These are phyloP conservation scores for Pogoniulus pusillus DNA, from an alignment of 2,797 vertebrate genomes.

Conservation along the genomic window DNA sequence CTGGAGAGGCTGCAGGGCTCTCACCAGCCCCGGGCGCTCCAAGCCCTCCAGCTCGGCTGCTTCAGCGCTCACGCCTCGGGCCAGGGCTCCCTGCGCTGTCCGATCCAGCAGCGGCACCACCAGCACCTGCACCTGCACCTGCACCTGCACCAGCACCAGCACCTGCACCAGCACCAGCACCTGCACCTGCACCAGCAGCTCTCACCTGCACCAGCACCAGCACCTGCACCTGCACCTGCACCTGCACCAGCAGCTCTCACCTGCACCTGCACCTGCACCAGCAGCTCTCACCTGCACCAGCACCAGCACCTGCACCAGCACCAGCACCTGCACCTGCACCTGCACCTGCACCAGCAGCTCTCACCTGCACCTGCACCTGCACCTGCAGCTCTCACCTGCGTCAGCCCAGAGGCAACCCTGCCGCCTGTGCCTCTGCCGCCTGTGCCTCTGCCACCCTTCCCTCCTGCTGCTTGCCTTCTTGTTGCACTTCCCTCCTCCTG, in stretches of 20 bases:
- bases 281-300: too few species aligned
- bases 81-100: rapidly evolving
- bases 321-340: not conserved
- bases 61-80: not conserved
- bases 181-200: too few species aligned
- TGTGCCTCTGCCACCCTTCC: too few species aligned
- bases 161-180: not conserved
- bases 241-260: too few species aligned
- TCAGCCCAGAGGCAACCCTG: rapidly evolving
- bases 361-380: too few species aligned
- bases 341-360: too few species aligned
- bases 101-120: not conserved
- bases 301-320: too few species aligned
- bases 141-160: too few species aligned
- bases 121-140: too few species aligned
- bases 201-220: too few species aligned
- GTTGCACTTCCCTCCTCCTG: not conserved
- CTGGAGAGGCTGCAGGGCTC: not conserved
- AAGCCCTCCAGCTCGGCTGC: not conserved
- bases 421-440: too few species aligned
- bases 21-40: rapidly evolving
- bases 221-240: too few species aligned
- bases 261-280: not conserved
- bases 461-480: not conserved
- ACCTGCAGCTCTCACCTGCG: not conserved